Conservation (phyloP, 1,140 invertebrate genomes). For the Caerostris extrusa region DNA sequence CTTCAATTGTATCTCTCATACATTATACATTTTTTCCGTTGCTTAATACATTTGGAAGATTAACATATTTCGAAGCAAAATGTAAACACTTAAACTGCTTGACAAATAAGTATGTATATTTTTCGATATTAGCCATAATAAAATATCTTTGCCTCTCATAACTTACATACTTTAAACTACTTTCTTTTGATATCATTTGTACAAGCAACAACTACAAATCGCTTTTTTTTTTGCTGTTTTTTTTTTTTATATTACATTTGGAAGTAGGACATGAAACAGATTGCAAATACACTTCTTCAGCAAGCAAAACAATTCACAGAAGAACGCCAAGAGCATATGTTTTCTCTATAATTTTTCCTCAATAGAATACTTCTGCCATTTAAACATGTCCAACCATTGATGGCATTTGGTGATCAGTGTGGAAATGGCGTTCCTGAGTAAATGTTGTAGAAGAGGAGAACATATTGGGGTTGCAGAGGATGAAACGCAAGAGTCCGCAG, state of each 20-base stretch:
- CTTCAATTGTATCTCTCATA: too few relatives aligned
- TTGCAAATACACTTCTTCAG: not conserved
- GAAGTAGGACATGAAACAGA: not conserved
- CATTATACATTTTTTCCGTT: too few relatives aligned
- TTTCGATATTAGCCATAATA: too few relatives aligned
- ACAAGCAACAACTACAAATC: too few relatives aligned
- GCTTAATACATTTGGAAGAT: too few relatives aligned
- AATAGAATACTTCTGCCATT: not conserved
- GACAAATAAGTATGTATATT: too few relatives aligned
- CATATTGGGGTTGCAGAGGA: not conserved
- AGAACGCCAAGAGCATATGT: not conserved
- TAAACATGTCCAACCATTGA: not conserved
- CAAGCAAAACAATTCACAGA: not conserved
- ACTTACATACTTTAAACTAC: too few relatives aligned
- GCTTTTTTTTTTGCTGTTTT: too few relatives aligned
- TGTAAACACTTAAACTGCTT: too few relatives aligned
- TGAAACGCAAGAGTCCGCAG: slow-evolving; percentile 69
- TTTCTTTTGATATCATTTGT: too few relatives aligned
- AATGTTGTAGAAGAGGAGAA: not conserved
- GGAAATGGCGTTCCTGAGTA: not conserved
- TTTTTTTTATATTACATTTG: not conserved
- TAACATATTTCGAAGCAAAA: too few relatives aligned
- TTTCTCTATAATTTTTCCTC: not conserved
- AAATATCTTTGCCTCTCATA: too few relatives aligned
- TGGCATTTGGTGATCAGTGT: not conserved